Evolutionary conservation across 37 sponge, comb jelly and placozoan genomes (phyloP).

Genomic region (Beroe forskalii): DNA sequence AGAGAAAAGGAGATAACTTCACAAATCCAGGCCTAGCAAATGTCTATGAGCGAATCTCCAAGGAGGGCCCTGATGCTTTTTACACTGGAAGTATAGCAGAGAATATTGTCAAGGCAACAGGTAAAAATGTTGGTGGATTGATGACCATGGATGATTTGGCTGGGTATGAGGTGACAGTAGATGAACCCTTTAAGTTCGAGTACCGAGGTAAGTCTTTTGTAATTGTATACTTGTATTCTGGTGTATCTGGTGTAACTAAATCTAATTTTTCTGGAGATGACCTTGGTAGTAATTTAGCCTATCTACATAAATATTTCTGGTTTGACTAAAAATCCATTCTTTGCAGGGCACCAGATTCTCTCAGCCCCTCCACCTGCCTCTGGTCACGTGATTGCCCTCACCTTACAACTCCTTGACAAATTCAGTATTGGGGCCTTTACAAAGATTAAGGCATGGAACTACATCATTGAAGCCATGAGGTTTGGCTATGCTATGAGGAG

Average conservation of each 20-base stretch:
- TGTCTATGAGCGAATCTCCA: constrained; percentile 21
- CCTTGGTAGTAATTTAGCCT: too few relatives aligned
- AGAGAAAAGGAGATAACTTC: neutral
- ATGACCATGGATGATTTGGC: neutral
- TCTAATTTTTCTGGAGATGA: too few relatives aligned
- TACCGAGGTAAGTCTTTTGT: constrained; percentile 15
- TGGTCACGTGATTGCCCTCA: constrained; percentile 43
- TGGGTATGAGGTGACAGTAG: neutral
- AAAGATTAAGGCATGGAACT: constrained; percentile 39
- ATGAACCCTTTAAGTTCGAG: constrained; percentile 36
- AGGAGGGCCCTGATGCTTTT: constrained; percentile 48
- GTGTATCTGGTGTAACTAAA: too few relatives aligned
- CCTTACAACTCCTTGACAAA: neutral
- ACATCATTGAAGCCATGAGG: constrained; percentile 46
- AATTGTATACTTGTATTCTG: too few relatives aligned
- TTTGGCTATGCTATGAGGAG: constrained; percentile 59
- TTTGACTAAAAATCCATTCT: too few relatives aligned
- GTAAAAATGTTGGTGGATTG: neutral
- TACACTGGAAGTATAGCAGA: constrained; percentile 4
- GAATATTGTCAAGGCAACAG: constrained; percentile 2
- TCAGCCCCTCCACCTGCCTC: constrained; percentile 63
- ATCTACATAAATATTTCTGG: too few relatives aligned
- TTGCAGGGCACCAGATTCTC: constrained; percentile 3
- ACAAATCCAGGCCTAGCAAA: constrained; percentile 4
- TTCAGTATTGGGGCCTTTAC: neutral